Percentiles rank a stretch among this genome's conserved stretches.
Evolutionary conservation across 2,888 invertebrate species (phyloP).

Genomic region (Ectemnius lituratus): DNA sequence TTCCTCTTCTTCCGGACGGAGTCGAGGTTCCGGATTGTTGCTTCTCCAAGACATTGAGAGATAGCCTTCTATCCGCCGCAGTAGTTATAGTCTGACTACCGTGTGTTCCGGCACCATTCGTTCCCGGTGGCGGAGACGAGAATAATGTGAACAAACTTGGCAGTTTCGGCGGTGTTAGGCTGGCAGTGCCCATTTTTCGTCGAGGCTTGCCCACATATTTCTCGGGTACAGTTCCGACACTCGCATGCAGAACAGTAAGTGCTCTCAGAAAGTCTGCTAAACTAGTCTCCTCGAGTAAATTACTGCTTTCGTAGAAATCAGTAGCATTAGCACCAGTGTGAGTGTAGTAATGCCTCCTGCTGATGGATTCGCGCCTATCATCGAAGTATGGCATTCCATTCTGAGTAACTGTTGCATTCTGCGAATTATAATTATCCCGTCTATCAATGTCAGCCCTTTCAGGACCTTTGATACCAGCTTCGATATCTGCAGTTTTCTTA

Average conservation of each 20-base stretch:
- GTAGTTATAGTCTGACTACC: conserved; percentile 70
- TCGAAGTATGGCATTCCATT: conserved; percentile 8
- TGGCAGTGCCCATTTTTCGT: conserved; percentile 80
- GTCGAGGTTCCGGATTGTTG: conserved; percentile 21
- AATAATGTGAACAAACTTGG: conserved; percentile 79
- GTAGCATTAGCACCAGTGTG: conserved; percentile 64
- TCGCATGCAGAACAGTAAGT: conserved; percentile 84
- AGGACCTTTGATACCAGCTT: background rate
- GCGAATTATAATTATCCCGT: background rate
- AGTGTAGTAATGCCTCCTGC: conserved; percentile 63
- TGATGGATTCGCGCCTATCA: conserved; percentile 50
- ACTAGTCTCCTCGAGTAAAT: conserved; percentile 89
- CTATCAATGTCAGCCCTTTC: background rate
- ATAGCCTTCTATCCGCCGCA: conserved; percentile 45
- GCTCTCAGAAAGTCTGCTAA: conserved; percentile 90
- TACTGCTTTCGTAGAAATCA: conserved; percentile 80
- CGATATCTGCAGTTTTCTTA: conserved; percentile 13
- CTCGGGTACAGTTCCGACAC: conserved; percentile 71
- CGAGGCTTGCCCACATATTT: conserved; percentile 68
- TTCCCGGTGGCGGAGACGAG: conserved; percentile 63
- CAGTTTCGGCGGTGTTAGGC: conserved; percentile 78
- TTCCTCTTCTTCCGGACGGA: conserved; percentile 54
- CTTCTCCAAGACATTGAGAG: conserved; percentile 64
- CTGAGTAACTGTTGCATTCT: background rate
- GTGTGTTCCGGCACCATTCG: conserved; percentile 34